Conservation (phyloP, 1,140 invertebrate genomes). For the Pachypeltis micranthus region DNA sequence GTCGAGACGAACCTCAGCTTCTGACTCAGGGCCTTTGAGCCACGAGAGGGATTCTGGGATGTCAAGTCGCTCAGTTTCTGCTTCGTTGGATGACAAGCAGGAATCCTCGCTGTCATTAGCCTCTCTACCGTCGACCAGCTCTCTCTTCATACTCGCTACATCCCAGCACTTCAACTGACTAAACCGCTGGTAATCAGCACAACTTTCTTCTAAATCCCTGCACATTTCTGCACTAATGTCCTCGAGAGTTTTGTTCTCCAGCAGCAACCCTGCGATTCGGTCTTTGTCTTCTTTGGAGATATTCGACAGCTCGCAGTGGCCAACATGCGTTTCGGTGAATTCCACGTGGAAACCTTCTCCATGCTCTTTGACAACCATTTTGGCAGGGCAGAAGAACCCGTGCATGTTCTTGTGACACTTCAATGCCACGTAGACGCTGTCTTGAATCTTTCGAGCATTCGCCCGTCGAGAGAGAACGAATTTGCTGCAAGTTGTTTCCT, state of each 20-base stretch:
- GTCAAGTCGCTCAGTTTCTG: not conserved
- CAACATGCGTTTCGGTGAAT: not conserved
- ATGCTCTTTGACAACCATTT: not conserved
- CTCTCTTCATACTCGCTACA: not conserved
- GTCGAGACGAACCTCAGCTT: not conserved
- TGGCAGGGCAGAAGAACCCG: not conserved
- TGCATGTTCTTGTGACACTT: too few relatives aligned
- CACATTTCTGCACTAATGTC: not conserved
- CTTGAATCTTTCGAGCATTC: too few relatives aligned
- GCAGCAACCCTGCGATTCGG: not conserved
- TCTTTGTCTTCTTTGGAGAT: not conserved
- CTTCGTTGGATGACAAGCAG: not conserved
- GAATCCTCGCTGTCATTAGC: not conserved
- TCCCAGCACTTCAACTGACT: not conserved
- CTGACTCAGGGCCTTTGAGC: not conserved
- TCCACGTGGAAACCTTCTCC: not conserved
- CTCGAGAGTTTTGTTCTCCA: not conserved
- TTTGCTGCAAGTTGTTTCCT: too few relatives aligned
- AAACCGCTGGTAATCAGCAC: too few relatives aligned
- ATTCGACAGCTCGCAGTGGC: not conserved
- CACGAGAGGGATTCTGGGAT: not conserved
- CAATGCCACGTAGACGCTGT: too few relatives aligned
- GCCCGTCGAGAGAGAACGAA: too few relatives aligned
- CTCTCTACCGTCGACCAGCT: not conserved
- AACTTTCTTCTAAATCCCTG: not conserved